These are phyloP conservation scores for Acanthosepion pharaonis DNA, from an alignment of 2,888 invertebrate genomes.

Conservation along the genomic window DNA sequence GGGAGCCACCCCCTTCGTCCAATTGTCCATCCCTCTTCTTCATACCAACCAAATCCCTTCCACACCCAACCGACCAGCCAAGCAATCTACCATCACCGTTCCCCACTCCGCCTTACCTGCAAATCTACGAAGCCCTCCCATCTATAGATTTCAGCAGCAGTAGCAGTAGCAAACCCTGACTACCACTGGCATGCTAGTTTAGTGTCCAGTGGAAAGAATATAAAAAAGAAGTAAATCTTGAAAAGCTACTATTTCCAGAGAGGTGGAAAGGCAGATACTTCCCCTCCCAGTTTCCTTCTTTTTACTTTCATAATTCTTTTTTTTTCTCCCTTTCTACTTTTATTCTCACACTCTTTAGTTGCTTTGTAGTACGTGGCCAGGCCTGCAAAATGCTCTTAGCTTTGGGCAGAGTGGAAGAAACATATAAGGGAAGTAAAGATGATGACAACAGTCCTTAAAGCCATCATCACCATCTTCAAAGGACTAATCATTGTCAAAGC, in stretches of 20 bases:
- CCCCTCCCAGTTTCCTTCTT: neutral
- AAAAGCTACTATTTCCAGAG: too few species aligned
- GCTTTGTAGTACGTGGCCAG: neutral
- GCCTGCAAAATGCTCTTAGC: constrained; percentile 24
- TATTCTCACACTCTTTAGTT: neutral
- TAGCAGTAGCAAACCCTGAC: constrained; percentile 11
- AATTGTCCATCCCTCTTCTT: constrained; percentile 17
- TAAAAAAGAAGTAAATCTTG: neutral
- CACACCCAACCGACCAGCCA: neutral
- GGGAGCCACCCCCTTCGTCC: constrained; percentile 18
- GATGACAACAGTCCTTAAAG: neutral
- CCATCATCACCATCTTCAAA: neutral
- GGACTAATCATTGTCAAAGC: neutral
- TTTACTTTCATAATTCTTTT: neutral
- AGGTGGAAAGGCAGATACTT: neutral
- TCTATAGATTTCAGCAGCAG: neutral
- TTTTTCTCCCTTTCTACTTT: neutral
- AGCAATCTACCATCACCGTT: neutral
- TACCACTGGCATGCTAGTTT: constrained; percentile 1
- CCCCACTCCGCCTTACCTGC: neutral
- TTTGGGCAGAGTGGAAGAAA: neutral
- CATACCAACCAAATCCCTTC: neutral
- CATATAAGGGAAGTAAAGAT: neutral
- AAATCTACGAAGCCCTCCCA: constrained; percentile 16
- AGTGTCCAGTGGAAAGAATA: neutral